Evolutionary conservation across 2,797 vertebrate species (phyloP).

Genomic region (Pangasius djambal): DNA sequence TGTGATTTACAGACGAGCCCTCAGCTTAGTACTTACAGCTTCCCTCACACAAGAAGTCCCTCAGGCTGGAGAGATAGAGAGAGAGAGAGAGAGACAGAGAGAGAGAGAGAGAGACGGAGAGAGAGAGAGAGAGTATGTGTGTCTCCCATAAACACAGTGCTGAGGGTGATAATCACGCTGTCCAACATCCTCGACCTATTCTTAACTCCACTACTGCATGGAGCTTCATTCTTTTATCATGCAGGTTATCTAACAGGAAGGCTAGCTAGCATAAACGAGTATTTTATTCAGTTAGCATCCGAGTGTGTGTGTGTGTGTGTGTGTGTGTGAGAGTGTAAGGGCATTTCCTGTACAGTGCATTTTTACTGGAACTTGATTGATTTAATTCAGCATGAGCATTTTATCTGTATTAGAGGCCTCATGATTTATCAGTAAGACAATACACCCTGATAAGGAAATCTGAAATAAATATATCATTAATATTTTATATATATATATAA

Average conservation of each 20-base stretch:
- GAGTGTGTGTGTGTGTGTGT: slow-evolving; percentile 1
- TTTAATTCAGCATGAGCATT: background rate
- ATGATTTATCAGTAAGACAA: background rate
- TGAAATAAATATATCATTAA: background rate
- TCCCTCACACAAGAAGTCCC: slow-evolving; percentile 41
- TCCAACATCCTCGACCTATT: slow-evolving; percentile 41
- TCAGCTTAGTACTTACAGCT: slow-evolving; percentile 57
- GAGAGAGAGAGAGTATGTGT: background rate
- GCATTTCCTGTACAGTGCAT: background rate
- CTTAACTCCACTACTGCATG: slow-evolving; percentile 29
- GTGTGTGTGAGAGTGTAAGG: background rate
- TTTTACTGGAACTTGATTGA: background rate
- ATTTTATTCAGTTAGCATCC: background rate
- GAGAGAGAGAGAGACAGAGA: background rate
- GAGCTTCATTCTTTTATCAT: slow-evolving; percentile 15
- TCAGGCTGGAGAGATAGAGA: slow-evolving; percentile 14
- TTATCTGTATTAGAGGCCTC: background rate
- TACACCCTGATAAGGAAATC: background rate
- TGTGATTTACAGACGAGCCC: slow-evolving; percentile 55
- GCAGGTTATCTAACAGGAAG: slow-evolving; percentile 14
- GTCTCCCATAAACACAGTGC: slow-evolving; percentile 53
- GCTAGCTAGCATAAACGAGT: background rate
- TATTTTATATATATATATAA: too few relatives aligned
- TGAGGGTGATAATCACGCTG: slow-evolving; percentile 43
- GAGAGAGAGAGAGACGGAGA: background rate